Evolutionary conservation across 2,888 invertebrate species (phyloP).

Genomic region (Alcis repandata): DNA sequence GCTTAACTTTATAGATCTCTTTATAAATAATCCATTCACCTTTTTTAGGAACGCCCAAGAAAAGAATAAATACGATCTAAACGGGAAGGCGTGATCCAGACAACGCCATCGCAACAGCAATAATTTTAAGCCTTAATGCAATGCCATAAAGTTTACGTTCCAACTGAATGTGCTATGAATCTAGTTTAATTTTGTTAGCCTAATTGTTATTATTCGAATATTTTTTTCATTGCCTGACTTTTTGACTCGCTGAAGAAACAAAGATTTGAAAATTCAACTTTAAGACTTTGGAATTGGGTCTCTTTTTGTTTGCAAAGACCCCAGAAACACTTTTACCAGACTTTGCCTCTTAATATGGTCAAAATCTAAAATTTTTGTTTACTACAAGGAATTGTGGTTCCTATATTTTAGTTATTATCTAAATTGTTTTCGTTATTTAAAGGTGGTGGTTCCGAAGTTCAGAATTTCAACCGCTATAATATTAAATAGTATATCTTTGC

Average conservation of each 20-base stretch:
- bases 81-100: constrained; percentile 73
- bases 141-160: constrained; percentile 48
- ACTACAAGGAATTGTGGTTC: background rate
- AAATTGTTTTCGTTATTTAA: background rate
- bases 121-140: constrained; percentile 49
- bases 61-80: constrained; percentile 78
- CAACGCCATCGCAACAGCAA: constrained; percentile 38
- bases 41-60: constrained; percentile 77
- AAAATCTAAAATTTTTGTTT: background rate
- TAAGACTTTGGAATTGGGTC: no score
- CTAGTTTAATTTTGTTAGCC: constrained; percentile 36
- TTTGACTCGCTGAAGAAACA: no score
- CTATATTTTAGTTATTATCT: background rate
- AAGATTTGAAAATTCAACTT: no score
- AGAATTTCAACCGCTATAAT: constrained; percentile 4
- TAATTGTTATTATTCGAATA: constrained; percentile 28
- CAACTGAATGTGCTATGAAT: constrained; percentile 39
- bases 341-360: background rate
- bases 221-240: background rate
- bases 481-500: background rate
- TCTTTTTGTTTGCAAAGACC: background rate
- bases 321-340: background rate
- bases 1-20: constrained; percentile 11
- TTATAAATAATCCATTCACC: constrained; percentile 46
- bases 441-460: constrained; percentile 4